These are phyloP conservation scores for Petrocephalus schoutedeni DNA, from an alignment of 2,797 vertebrate species.

Conservation along the genomic window DNA sequence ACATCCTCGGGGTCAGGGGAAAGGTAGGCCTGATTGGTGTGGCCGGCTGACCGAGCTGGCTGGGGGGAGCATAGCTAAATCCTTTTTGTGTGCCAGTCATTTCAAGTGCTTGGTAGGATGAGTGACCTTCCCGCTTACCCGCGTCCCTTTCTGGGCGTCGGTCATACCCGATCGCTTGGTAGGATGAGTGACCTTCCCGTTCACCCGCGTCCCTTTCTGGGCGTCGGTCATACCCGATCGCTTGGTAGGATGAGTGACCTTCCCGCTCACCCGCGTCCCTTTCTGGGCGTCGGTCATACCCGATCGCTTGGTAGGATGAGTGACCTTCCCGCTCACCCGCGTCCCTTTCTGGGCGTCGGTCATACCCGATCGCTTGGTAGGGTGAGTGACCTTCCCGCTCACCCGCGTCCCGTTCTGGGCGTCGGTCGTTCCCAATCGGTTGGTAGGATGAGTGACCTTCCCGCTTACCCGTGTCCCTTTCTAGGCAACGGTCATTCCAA, in stretches of 20 bases:
- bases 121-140: slow-evolving; percentile 29
- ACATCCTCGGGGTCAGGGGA: slow-evolving; percentile 42
- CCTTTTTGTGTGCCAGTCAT: slow-evolving; percentile 43
- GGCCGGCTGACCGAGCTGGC: slow-evolving; percentile 17
- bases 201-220: slow-evolving; percentile 32
- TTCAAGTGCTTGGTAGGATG: slow-evolving; percentile 35
- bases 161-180: slow-evolving; percentile 38
- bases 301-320: slow-evolving; percentile 34
- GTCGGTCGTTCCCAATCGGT: slow-evolving; percentile 36
- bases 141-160: slow-evolving; percentile 40
- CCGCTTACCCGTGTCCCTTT: slow-evolving; percentile 34
- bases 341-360: slow-evolving; percentile 41
- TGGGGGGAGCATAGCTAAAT: slow-evolving; percentile 34
- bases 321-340: slow-evolving; percentile 26
- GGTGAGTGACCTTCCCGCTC: slow-evolving; percentile 28
- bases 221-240: slow-evolving; percentile 38
- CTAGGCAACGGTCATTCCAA: slow-evolving; percentile 39
- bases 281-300: slow-evolving; percentile 42
- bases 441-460: slow-evolving; percentile 33
- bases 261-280: slow-evolving; percentile 32
- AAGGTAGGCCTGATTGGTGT: slow-evolving; percentile 42
- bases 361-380: slow-evolving; percentile 37
- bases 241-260: slow-evolving; percentile 34
- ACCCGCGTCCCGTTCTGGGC: slow-evolving; percentile 41
- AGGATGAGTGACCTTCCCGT: slow-evolving; percentile 30